These are phyloP conservation scores for Drosophila mauritiana DNA, from an alignment of 1,140 invertebrate species.

Conservation along the genomic window DNA sequence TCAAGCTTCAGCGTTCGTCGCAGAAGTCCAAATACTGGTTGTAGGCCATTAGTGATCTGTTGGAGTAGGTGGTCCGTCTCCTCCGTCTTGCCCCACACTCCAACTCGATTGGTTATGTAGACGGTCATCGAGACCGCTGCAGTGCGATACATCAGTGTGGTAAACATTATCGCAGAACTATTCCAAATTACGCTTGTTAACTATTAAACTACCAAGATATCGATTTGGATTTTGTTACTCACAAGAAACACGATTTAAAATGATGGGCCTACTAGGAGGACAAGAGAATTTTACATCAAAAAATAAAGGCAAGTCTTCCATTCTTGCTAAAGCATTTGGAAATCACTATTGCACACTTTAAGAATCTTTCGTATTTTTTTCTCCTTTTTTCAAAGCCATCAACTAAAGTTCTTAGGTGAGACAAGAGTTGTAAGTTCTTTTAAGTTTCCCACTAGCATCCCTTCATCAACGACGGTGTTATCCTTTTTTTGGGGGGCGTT, in stretches of 20 bases:
- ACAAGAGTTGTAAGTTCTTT: not conserved
- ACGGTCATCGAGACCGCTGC: slow-evolving; percentile 32
- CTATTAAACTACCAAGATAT: too few species aligned
- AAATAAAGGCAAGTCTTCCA: too few species aligned
- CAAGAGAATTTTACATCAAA: too few species aligned
- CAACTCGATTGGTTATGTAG: slow-evolving; percentile 23
- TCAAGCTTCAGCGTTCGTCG: not conserved
- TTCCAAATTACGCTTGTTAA: not conserved
- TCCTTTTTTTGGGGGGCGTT: not conserved
- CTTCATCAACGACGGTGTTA: slow-evolving; percentile 7
- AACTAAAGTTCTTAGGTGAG: not conserved
- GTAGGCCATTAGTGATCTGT: slow-evolving; percentile 1
- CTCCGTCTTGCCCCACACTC: slow-evolving; percentile 38
- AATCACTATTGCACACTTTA: not conserved
- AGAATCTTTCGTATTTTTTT: not conserved
- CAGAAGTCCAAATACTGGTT: slow-evolving; percentile 5
- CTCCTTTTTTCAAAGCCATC: not conserved
- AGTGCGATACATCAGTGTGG: slow-evolving; percentile 16
- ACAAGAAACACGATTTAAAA: not conserved
- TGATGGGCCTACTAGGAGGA: not conserved
- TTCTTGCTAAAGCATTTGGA: too few species aligned
- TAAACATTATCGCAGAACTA: slow-evolving; percentile 7
- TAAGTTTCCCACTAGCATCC: slow-evolving; percentile 4
- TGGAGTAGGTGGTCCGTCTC: slow-evolving; percentile 27
- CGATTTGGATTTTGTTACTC: not conserved